A percentile compares a stretch with the other conserved stretches of the same genome.
Evolutionary conservation across 2,797 vertebrate species (phyloP).

Genomic region (Enteromius fasciolatus): DNA sequence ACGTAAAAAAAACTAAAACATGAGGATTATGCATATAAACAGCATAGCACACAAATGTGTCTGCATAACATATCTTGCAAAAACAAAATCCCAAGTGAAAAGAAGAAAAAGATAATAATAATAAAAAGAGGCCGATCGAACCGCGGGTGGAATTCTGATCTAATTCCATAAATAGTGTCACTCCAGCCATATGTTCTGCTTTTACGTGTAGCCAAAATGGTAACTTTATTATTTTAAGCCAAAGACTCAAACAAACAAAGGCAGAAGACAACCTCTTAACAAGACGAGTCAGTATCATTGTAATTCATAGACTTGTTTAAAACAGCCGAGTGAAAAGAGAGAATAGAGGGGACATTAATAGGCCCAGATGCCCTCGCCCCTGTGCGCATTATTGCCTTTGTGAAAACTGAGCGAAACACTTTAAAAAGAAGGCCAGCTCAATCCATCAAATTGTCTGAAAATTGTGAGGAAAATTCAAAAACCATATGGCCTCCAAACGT

Average conservation of each 20-base stretch:
- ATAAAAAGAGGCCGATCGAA: conserved; percentile 24
- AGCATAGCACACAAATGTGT: neutral
- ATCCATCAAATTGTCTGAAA: conserved; percentile 97
- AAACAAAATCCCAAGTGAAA: neutral
- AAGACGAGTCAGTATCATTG: conserved; percentile 82
- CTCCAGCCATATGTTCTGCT: conserved; percentile 71
- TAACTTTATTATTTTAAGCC: conserved; percentile 72
- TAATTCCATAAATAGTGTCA: conserved; percentile 81
- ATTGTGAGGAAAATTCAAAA: conserved; percentile 92
- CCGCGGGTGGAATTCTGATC: conserved; percentile 68
- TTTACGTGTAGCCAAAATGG: conserved; percentile 70
- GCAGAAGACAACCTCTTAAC: conserved; percentile 66
- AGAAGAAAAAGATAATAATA: neutral
- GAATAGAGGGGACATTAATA: conserved; percentile 72
- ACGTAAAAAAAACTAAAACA: neutral
- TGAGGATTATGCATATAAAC: neutral
- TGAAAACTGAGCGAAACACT: conserved; percentile 81
- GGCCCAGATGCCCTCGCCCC: conserved; percentile 84
- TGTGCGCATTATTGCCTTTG: conserved; percentile 83
- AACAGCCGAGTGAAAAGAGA: conserved; percentile 75
- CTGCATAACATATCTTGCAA: neutral
- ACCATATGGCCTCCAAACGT: conserved; percentile 93
- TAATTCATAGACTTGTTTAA: conserved; percentile 90
- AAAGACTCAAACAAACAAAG: conserved; percentile 63
- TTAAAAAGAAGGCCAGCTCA: conserved; percentile 84